Conservation (phyloP, 1,140 invertebrate genomes). For the Aphelenchoides avenae region DNA sequence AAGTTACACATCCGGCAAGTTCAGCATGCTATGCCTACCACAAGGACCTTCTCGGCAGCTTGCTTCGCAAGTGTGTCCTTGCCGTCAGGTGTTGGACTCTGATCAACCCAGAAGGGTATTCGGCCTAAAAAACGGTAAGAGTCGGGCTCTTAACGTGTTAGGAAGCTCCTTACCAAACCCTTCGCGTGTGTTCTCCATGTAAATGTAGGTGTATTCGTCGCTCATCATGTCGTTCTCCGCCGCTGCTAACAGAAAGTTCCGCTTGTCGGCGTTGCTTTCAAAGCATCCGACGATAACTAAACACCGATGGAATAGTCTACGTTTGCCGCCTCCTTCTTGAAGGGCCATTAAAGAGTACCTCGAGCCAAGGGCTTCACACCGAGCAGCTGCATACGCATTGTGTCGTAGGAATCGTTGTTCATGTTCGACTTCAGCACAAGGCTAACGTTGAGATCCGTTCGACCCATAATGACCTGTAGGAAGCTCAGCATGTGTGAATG, state of each 20-base stretch:
- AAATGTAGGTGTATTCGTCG: slow-evolving; percentile 38
- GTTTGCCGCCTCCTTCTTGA: slow-evolving; percentile 3
- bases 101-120: slow-evolving; percentile 7
- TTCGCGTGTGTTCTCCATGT: slow-evolving; percentile 1
- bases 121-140: not conserved
- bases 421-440: slow-evolving; percentile 23
- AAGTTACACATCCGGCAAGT: no score
- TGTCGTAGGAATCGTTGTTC: not conserved
- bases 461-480: not conserved
- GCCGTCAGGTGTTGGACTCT: not conserved
- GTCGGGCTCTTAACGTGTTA: not conserved
- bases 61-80: slow-evolving; percentile 5
- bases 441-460: slow-evolving; percentile 10
- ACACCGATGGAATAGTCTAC: slow-evolving; percentile 8
- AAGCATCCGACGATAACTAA: slow-evolving; percentile 41
- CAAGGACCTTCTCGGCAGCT: not conserved
- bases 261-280: slow-evolving; percentile 12
- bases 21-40: not conserved
- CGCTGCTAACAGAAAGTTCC: slow-evolving; percentile 35
- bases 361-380: slow-evolving; percentile 30
- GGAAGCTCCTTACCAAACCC: slow-evolving; percentile 25
- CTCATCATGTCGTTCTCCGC: slow-evolving; percentile 23
- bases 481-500: not conserved
- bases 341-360: no score
- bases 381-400: slow-evolving; percentile 7